These are phyloP conservation scores for Lophura nycthemera DNA, from an alignment of 2,113 vertebrate genomes.

Conservation along the genomic window DNA sequence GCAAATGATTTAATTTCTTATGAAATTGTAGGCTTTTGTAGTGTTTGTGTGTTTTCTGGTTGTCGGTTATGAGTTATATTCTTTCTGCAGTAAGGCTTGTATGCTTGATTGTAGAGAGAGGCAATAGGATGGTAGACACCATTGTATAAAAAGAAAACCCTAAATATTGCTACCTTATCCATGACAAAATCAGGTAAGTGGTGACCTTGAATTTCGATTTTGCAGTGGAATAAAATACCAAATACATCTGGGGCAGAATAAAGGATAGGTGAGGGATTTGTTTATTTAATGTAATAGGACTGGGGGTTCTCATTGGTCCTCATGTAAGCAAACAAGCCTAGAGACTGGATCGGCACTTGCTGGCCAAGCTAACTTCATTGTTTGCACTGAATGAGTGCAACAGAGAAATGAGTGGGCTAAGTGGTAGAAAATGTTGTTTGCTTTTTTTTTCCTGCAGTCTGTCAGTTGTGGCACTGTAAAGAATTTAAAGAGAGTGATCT, in stretches of 20 bases:
- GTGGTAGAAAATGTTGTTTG: not conserved
- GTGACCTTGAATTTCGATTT: not conserved
- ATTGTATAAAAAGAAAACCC: constrained; percentile 62
- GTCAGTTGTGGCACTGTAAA: not conserved
- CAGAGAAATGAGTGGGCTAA: not conserved
- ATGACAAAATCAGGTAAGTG: not conserved
- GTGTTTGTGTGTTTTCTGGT: constrained; percentile 65
- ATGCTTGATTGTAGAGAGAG: constrained; percentile 42
- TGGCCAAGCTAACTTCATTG: not conserved
- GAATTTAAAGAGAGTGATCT: not conserved
- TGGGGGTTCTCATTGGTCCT: not conserved
- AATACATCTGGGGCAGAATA: not conserved
- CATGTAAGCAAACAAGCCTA: not conserved
- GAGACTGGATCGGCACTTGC: not conserved
- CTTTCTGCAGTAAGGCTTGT: constrained; percentile 63
- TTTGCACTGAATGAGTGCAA: not conserved
- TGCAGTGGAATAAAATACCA: not conserved
- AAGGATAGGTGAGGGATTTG: not conserved
- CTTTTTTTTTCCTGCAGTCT: not conserved
- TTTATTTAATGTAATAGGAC: not conserved
- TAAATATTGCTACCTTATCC: constrained; percentile 67
- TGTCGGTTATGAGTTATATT: constrained; percentile 14
- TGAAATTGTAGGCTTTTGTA: constrained; percentile 52
- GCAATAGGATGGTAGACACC: constrained; percentile 62
- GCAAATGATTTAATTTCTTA: constrained; percentile 49